A percentile compares a stretch with the other conserved stretches of the same genome.
Evolutionary conservation across 1,140 invertebrate genomes (phyloP).

Genomic region (Teleogryllus occipitalis): DNA sequence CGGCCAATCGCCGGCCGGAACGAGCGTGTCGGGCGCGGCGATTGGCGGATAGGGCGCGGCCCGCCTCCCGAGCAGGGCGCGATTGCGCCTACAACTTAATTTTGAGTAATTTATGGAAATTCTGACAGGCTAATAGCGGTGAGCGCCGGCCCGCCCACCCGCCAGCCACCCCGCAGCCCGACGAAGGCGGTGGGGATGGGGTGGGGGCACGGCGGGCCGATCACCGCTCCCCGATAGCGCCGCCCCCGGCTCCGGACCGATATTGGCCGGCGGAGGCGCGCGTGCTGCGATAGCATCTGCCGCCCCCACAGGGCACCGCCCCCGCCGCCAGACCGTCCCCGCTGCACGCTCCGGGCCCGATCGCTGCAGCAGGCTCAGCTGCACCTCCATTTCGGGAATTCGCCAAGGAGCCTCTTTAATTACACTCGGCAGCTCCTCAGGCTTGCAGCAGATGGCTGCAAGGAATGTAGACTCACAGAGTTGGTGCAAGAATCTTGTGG

Average conservation of each 20-base stretch:
- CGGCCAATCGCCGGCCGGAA: not conserved
- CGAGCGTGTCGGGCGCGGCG: not conserved
- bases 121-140: not conserved
- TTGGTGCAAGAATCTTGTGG: too few relatives aligned
- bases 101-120: conserved; percentile 6
- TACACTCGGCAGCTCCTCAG: too few relatives aligned
- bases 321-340: not conserved
- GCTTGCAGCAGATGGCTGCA: too few relatives aligned
- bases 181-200: too few relatives aligned
- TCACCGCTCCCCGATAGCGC: not conserved
- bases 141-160: not conserved
- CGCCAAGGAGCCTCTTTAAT: too few relatives aligned
- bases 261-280: not conserved
- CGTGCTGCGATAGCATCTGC: not conserved
- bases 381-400: too few relatives aligned
- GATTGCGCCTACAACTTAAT: not conserved
- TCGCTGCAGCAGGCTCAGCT: too few relatives aligned
- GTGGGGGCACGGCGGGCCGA: not conserved
- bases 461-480: too few relatives aligned
- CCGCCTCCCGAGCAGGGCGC: too few relatives aligned
- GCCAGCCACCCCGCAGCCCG: not conserved
- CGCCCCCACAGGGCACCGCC: too few relatives aligned
- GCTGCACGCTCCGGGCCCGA: not conserved
- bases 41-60: not conserved
- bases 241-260: not conserved